Evolutionary conservation across 2,797 vertebrate genomes (phyloP), one percentile per base, ranked within the genome.

Genomic region (Oreortyx pictus): DNA sequence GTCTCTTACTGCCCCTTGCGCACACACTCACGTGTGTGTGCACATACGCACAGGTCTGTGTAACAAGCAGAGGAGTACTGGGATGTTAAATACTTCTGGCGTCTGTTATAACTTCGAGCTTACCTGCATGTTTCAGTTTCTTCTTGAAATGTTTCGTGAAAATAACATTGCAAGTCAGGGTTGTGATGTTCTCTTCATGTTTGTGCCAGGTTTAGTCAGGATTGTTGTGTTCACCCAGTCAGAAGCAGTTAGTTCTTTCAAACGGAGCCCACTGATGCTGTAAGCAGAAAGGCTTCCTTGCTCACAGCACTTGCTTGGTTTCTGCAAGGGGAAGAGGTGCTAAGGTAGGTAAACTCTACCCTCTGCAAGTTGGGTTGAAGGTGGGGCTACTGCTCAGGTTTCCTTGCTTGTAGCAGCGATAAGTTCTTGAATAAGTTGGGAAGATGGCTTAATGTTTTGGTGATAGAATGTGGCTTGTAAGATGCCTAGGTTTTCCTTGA

Each of bases 201-300:
- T 75, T 50, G 29, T 91, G 83, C 77, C 71, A 72, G 46, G 25
- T 76, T 84, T 66, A 76, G 74, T 88, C 83, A 91, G 74, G 54
- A 46, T 70, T 92, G 74, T 44, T 57, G 5, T 35, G 73, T 57
- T 92, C 50, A 59, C 14, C 35, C 80, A 0, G 2, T 88, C 83
- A 88, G 80, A 84, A 88, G 74, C 67, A 79, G 74, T 94, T 92
- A 83, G 59, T 24, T 88, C 35, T 79, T 84, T 56, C 14, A 70
- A 88, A 43, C n/a, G 41, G 79, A 88, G 70, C 33, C 62, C n/a
- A 41, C 49, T 70, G 88, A 33, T 88, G 56, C 66, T 86, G 46
- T 64, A 70, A 67, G 74, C 90, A 31, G 74, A 67, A 66, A n/a
- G 39, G 20, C 29, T 79, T 89, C 52, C 50, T 81, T 78, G 79